Evolutionary conservation across 2,888 invertebrate genomes (phyloP).

Genomic region (Lampropteryx suffumata): DNA sequence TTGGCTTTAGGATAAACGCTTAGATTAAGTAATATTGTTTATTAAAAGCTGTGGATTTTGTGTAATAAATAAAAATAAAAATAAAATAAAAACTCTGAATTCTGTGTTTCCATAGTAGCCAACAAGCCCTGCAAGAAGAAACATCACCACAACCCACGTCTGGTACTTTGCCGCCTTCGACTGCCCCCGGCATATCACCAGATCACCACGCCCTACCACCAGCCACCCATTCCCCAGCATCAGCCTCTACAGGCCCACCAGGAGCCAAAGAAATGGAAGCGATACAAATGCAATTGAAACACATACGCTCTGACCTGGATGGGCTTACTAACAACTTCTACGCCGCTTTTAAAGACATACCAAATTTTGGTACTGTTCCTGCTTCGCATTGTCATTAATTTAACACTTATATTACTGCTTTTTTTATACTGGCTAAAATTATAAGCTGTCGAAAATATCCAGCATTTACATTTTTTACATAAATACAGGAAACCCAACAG

Average conservation of each 20-base stretch:
- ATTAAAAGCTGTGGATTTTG: no score
- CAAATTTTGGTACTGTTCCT: constrained; percentile 7
- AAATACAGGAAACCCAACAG: no score
- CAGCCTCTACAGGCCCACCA: neutral
- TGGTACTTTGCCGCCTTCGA: constrained; percentile 1
- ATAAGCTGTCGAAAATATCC: no score
- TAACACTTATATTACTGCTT: neutral
- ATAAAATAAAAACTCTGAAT: neutral
- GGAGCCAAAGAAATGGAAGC: constrained; percentile 35
- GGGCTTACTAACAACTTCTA: constrained; percentile 43
- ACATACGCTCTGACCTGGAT: constrained; percentile 46
- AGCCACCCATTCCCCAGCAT: neutral
- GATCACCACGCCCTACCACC: neutral
- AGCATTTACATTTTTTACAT: no score
- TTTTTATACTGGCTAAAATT: no score
- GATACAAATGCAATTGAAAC: constrained; percentile 37
- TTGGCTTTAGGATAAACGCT: no score
- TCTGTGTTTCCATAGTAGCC: neutral
- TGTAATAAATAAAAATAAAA: no score
- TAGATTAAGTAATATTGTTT: no score
- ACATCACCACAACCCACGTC: constrained; percentile 2
- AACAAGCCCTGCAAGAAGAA: constrained; percentile 3
- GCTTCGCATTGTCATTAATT: neutral
- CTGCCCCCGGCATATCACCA: neutral
- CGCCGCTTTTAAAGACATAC: constrained; percentile 22